These are phyloP conservation scores for Ophion ventricosus DNA, from an alignment of 2,888 invertebrate genomes.

Conservation along the genomic window DNA sequence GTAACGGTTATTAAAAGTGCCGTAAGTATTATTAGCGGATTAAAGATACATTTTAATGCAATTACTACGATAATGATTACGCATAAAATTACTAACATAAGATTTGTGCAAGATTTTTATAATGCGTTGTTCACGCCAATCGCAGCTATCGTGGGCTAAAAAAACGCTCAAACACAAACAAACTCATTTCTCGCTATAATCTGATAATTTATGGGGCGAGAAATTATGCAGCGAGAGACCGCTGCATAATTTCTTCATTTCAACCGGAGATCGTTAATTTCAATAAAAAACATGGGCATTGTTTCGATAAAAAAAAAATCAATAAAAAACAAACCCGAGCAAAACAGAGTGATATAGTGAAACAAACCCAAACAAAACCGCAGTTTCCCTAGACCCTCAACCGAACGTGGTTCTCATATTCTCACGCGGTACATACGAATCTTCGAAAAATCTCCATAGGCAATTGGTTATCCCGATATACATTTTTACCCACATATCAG, in stretches of 20 bases:
- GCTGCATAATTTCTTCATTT: too few species aligned
- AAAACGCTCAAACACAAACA: slow-evolving; percentile 1
- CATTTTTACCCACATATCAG: too few species aligned
- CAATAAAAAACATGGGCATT: background rate
- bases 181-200: slow-evolving; percentile 11
- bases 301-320: background rate
- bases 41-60: slow-evolving; percentile 46
- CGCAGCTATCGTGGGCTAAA: slow-evolving; percentile 25
- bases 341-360: too few species aligned
- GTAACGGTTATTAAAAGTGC: background rate
- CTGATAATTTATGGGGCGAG: background rate
- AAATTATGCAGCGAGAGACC: slow-evolving; percentile 27
- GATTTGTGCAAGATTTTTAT: slow-evolving; percentile 16
- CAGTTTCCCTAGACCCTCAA: too few species aligned
- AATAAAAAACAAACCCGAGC: background rate
- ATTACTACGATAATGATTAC: slow-evolving; percentile 20
- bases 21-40: slow-evolving; percentile 46
- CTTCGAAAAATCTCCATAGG: too few species aligned
- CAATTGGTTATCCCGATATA: too few species aligned
- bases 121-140: background rate
- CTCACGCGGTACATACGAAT: too few species aligned
- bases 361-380: too few species aligned
- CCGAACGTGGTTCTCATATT: too few species aligned
- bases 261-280: slow-evolving; percentile 20
- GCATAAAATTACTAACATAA: slow-evolving; percentile 18